These are phyloP conservation scores for Orcinus orca DNA, from an alignment of 2,113 vertebrate species.

Conservation along the genomic window DNA sequence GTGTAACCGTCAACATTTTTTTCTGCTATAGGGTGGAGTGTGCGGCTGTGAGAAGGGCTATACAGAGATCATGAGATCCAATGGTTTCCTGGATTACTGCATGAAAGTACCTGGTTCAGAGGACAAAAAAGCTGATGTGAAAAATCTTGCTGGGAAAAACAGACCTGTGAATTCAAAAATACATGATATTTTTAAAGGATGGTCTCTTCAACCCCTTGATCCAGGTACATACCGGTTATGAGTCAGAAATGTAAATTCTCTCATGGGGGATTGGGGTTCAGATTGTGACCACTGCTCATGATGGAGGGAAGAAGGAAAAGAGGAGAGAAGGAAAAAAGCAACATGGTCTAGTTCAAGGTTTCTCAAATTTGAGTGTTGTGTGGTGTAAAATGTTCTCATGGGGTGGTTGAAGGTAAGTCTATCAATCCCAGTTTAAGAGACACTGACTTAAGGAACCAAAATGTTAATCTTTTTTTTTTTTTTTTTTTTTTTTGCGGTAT, in stretches of 20 bases:
- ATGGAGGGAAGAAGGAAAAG: background rate
- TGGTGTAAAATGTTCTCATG: background rate
- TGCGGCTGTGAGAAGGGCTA: constrained; percentile 97
- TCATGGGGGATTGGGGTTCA: background rate
- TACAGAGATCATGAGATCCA: constrained; percentile 95
- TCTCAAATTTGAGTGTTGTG: background rate
- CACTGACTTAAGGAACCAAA: background rate
- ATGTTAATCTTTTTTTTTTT: background rate
- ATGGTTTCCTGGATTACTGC: constrained; percentile 98
- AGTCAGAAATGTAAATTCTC: background rate
- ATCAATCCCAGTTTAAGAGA: background rate
- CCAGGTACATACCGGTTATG: constrained; percentile 86
- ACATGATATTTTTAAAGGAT: constrained; percentile 94
- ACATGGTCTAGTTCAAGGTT: background rate
- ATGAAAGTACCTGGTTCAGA: constrained; percentile 94
- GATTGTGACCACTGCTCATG: background rate
- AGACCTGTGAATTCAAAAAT: constrained; percentile 93
- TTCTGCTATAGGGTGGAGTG: constrained; percentile 89
- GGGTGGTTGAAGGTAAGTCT: background rate
- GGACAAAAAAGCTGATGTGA: constrained; percentile 97
- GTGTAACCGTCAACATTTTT: background rate
- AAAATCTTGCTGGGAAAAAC: constrained; percentile 92
- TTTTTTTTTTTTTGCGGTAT: too few relatives aligned
- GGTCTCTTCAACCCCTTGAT: constrained; percentile 95
- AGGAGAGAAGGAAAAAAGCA: background rate